These are phyloP conservation scores for Thaumatotibia leucotreta DNA, from an alignment of 1,140 invertebrate genomes.

Conservation along the genomic window DNA sequence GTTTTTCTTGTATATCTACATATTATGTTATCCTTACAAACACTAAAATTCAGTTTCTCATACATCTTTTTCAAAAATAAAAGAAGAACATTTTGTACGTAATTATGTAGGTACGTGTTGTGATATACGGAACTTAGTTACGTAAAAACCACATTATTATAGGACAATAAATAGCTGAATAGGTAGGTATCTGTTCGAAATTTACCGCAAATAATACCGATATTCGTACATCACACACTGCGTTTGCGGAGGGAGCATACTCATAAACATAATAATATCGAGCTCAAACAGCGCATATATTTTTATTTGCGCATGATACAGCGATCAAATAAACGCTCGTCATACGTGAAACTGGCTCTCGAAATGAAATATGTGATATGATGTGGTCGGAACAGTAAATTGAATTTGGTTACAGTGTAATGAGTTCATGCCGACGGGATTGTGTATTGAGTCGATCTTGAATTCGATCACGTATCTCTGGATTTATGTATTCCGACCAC, in stretches of 20 bases:
- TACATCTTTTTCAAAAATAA: too few species aligned
- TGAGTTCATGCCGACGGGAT: constrained; percentile 64
- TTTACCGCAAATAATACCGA: not conserved
- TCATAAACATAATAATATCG: constrained; percentile 16
- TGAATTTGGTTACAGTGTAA: constrained; percentile 72
- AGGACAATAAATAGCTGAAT: too few species aligned
- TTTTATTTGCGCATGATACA: constrained; percentile 33
- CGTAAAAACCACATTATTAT: too few species aligned
- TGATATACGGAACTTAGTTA: too few species aligned
- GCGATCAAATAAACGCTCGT: constrained; percentile 32
- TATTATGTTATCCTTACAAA: too few species aligned
- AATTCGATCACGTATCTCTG: constrained; percentile 69
- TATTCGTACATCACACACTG: not conserved
- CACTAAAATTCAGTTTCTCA: too few species aligned
- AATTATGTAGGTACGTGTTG: too few species aligned
- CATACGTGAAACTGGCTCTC: constrained; percentile 36
- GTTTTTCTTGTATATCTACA: too few species aligned
- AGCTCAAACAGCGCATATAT: constrained; percentile 30
- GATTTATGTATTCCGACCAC: constrained; percentile 72
- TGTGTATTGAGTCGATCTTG: constrained; percentile 63
- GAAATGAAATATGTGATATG: constrained; percentile 58
- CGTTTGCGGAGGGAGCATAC: not conserved
- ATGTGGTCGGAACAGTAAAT: constrained; percentile 60
- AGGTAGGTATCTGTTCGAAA: too few species aligned
- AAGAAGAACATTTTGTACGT: too few species aligned